Evolutionary conservation across 2,113 vertebrate genomes (phyloP).

Genomic region (human): GRCh38 chr5:65018501-65019000

Average conservation of each 20-base stretch:
- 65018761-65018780: neutral
- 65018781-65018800: conserved; percentile 10
- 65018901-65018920: neutral
- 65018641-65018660: neutral
- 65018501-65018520: conserved; percentile 38
- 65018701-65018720: neutral
- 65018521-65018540: conserved; percentile 65
- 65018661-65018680: conserved; percentile 26
- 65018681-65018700: conserved; percentile 47
- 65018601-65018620: conserved; percentile 1
- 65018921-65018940: neutral
- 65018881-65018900: neutral
- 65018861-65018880: neutral
- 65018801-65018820: neutral
- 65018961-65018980: neutral
- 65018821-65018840: neutral
- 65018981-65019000: neutral
- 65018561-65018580: conserved; percentile 59
- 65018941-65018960: neutral
- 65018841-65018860: neutral
- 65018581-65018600: conserved; percentile 52
- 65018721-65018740: conserved; percentile 40
- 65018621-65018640: conserved; percentile 51
- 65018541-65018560: conserved; percentile 77
- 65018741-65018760: conserved; percentile 34